Conservation (phyloP, 2,113 vertebrate genomes). For the Cacatua alba region DNA sequence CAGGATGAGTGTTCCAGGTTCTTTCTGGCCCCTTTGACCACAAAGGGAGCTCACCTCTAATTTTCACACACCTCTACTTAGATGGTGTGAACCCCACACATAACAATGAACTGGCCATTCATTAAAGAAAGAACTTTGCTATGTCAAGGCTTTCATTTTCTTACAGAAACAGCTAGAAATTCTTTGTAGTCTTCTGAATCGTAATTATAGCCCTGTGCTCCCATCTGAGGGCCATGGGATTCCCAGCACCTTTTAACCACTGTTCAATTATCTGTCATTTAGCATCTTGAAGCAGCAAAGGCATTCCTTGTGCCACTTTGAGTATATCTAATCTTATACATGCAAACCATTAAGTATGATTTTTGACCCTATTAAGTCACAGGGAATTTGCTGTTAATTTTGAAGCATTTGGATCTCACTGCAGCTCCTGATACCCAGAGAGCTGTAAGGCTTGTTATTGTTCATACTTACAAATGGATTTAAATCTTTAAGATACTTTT, state of each 20-base stretch:
- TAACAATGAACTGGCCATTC: background rate
- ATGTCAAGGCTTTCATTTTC: background rate
- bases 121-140: background rate
- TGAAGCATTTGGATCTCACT: background rate
- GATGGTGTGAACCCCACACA: accelerated
- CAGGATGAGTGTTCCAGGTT: background rate
- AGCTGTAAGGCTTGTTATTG: background rate
- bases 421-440: background rate
- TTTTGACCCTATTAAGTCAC: background rate
- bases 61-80: background rate
- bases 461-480: background rate
- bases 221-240: background rate
- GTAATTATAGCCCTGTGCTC: background rate
- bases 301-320: background rate
- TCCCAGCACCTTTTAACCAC: background rate
- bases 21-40: background rate
- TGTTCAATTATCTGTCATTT: background rate
- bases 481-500: background rate
- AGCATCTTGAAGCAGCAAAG: background rate
- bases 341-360: background rate
- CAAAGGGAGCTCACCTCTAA: background rate
- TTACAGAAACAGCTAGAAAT: background rate
- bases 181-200: background rate
- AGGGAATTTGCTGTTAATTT: background rate
- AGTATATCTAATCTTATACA: background rate